These are phyloP conservation scores for Spisula subtruncata DNA, from an alignment of 2,888 invertebrate species.

Conservation along the genomic window DNA sequence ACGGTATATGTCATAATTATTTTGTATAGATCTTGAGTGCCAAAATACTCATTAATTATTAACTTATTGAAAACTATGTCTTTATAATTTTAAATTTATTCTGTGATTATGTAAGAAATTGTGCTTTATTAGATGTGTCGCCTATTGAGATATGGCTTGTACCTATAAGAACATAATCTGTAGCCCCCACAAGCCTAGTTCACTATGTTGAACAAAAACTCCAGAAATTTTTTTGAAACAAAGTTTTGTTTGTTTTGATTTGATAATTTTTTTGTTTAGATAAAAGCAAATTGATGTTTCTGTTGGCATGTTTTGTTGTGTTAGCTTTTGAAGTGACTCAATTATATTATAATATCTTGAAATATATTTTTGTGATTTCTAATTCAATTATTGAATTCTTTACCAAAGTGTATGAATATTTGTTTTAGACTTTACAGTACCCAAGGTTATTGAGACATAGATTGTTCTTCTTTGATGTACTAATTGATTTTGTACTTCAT, in stretches of 20 bases:
- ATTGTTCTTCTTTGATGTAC: neutral
- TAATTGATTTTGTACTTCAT: neutral
- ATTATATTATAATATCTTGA: neutral
- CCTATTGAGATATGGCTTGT: too few species aligned
- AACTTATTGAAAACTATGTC: neutral
- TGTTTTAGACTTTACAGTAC: neutral
- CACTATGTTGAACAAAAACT: too few species aligned
- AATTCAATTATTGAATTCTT: neutral
- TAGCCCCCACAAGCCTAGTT: too few species aligned
- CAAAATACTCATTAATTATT: slow-evolving; percentile 8
- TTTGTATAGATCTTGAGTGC: neutral
- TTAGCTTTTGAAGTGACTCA: neutral
- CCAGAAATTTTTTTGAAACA: too few species aligned
- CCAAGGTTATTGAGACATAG: too few species aligned
- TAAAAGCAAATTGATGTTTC: neutral
- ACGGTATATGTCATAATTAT: neutral
- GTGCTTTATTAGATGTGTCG: too few species aligned
- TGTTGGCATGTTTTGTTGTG: neutral
- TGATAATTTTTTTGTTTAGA: too few species aligned
- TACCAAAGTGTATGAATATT: neutral
- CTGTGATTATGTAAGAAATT: neutral
- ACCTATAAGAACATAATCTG: too few species aligned
- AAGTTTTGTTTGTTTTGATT: too few species aligned
- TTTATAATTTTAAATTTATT: neutral
- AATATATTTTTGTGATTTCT: neutral